Base-by-base conservation (phyloP, 2,113 vertebrate genomes). In the Sisor rabdophorus region DNA sequence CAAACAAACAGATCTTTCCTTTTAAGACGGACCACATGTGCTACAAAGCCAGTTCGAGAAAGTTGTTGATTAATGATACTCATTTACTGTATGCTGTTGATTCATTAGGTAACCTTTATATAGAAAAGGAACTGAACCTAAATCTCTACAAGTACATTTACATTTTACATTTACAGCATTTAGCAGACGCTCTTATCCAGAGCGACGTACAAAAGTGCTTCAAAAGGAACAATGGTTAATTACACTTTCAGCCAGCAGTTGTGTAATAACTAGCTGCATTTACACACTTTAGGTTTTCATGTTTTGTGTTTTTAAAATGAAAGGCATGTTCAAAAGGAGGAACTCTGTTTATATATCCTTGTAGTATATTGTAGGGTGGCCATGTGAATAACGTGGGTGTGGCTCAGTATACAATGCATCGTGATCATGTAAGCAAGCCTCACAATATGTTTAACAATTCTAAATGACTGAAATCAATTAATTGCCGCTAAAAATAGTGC, bases 31-130 rank as follows among this genome's bases (percentile, higher is more conserved):
- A 36, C 12, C 28, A 40, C 5, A 15, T 12, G 28, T 11, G 32
- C 12, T 2, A 52, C 20, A 1, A 53, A 71, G 19, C 19, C 19
- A 8, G 52, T n/a, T 22, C 36, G 28, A 71, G n/a, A 30, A 55
- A 64, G 24, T 13, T 64, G 59, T 36, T 64, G 59, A 36, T 75
- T 54, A 75, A 75, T 26, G 50, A 44, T 4, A 13, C 24, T 70
- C 50, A 20, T 53, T 30, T 48, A 61, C 24, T 50, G 24, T 50
- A 17, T 9, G 13, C 58, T 2, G 20, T 6, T 63, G 73, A 64
- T 64, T 24, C 11, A 17, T 30, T 63, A 63, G 47, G 52, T 63
- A 61, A 32, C 16, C 8, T 50, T 28, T 16, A 19, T 22, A 60
- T 47, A 12, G 32, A 16, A n/a, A 70, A 19, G 17, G 19, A 30